phyloP scores from a whole-genome alignment of 2,888 invertebrate species.

The Sceliomorpha sp. region DNA sequence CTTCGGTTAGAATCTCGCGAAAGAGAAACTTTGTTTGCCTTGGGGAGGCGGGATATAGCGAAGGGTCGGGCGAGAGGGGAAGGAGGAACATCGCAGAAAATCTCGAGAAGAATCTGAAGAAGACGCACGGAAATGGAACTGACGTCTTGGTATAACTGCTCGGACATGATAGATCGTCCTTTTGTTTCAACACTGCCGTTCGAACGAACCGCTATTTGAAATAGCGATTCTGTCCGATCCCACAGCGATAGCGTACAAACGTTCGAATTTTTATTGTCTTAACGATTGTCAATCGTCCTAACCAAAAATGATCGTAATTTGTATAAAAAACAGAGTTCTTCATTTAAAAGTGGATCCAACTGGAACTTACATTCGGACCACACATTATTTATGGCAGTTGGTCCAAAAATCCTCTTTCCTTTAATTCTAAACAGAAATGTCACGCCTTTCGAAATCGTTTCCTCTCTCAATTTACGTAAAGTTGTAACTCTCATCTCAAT shows the following conservation, averaged over 20 bases:
- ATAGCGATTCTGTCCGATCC: slow-evolving; percentile 16
- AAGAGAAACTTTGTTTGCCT: slow-evolving; percentile 24
- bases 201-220: slow-evolving; percentile 26
- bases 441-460: no score
- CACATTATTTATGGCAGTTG: no score
- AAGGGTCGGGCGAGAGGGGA: slow-evolving; percentile 2
- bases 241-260: slow-evolving; percentile 9
- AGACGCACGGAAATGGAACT: slow-evolving; percentile 48
- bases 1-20: slow-evolving; percentile 11
- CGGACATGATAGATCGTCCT: slow-evolving; percentile 44
- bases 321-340: no score
- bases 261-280: slow-evolving; percentile 21
- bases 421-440: no score
- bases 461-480: no score
- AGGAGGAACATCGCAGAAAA: slow-evolving; percentile 22
- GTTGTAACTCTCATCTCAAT: no score
- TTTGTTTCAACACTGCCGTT: slow-evolving; percentile 28
- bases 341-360: no score
- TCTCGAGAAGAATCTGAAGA: slow-evolving; percentile 35
- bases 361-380: no score
- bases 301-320: no score
- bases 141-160: slow-evolving; percentile 38
- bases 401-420: no score
- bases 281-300: background rate
- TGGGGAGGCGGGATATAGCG: no score